Evolutionary conservation across 1,140 invertebrate species (phyloP), one percentile per base, ranked within the genome.

Genomic region (Anastrepha obliqua): DNA sequence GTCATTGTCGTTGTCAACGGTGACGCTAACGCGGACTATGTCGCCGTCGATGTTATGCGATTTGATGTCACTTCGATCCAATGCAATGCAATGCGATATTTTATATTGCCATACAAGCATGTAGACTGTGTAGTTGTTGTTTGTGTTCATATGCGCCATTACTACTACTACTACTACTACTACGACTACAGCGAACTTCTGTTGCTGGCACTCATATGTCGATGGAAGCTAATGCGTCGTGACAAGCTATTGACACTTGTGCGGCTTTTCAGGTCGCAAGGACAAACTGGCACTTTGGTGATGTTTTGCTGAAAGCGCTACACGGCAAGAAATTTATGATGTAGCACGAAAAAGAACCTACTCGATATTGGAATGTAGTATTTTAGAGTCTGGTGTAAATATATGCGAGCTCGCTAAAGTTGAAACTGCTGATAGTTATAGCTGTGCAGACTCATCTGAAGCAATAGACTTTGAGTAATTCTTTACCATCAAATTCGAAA

Each of bases 181-280:
- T 29, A 29, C 29, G 29, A 29, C 29, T 29, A 29, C 29, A 29
- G 29, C 29, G 0, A 29, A 29, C 29, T 29, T 0, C 29, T 29
- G 29, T 29, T 29, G 29, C 29, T 29, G 29, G 29, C 29, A 29
- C 29, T 29, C 29, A 29, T 29, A 29, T 29, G 29, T 81, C 74
- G 74, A 47, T 42, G 9, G 6, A n/a, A 81, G 74, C 74, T 81
- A 81, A 81, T 81, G 74, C 74, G 20, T 47, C 42, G 47, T 51
- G 74, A 81, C 74, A 81, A 7, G 47, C 74, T 81, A 81, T 81
- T 81, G 74, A 55, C 47, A 81, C 74, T 81, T 81, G 74, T 81
- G 44, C 74, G 74, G 74, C 74, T 81, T 81, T 55, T 17, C 47
- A 81, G 74, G 74, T 81, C 74, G 20, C 74, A 81, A 51, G 47